Evolutionary conservation across 2,797 vertebrate species (phyloP).

Genomic region (Betta splendens): DNA sequence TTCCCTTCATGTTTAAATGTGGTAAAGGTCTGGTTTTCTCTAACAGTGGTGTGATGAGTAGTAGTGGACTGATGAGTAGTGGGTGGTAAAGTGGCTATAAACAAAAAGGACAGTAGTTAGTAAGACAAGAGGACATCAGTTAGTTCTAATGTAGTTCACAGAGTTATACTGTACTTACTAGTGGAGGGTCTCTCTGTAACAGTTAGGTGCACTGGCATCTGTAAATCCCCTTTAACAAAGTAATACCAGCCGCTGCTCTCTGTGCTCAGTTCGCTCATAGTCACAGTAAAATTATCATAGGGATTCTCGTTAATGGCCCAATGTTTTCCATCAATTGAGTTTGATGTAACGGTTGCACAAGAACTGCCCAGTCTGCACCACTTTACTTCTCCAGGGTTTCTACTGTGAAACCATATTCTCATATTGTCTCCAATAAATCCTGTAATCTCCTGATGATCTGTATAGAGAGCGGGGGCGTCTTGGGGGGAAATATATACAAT

Average conservation of each 20-base stretch:
- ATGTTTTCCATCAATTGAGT: not conserved
- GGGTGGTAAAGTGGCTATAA: not conserved
- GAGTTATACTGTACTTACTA: slow-evolving; percentile 10
- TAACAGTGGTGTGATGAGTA: not conserved
- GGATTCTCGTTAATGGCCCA: accelerated
- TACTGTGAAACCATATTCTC: not conserved
- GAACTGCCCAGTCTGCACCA: slow-evolving; percentile 38
- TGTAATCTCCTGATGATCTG: slow-evolving; percentile 14
- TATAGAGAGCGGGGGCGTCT: slow-evolving; percentile 1
- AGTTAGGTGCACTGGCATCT: slow-evolving; percentile 54
- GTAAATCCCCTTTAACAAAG: slow-evolving; percentile 21
- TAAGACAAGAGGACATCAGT: not conserved
- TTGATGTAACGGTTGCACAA: slow-evolving; percentile 1
- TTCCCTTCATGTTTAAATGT: not conserved
- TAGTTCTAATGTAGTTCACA: not conserved
- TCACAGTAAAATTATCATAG: slow-evolving; percentile 20
- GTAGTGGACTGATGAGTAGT: no score
- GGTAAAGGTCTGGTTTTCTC: not conserved
- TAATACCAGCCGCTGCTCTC: slow-evolving; percentile 56
- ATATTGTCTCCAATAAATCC: accelerated
- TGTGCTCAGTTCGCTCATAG: slow-evolving; percentile 24
- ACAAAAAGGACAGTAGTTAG: not conserved
- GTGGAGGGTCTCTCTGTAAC: slow-evolving; percentile 3
- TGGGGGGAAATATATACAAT: not conserved
- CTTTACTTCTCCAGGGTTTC: accelerated